phyloP scores from a whole-genome alignment of 2,888 invertebrate genomes.

The Hemaris fuciformis region DNA sequence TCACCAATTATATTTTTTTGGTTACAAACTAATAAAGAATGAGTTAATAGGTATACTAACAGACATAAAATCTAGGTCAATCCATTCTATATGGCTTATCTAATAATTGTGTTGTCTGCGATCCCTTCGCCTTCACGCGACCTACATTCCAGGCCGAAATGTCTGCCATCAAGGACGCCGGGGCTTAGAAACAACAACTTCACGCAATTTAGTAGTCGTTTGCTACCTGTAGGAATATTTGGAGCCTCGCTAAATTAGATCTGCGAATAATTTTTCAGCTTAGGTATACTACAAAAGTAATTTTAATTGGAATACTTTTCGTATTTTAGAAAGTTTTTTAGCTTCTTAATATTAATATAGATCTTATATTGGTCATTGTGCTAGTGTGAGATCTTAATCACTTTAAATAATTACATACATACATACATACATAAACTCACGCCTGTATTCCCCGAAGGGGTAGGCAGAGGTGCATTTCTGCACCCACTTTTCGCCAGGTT shows the following conservation, averaged over 20 bases:
- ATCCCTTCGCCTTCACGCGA: conserved; percentile 50
- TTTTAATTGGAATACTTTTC: background rate
- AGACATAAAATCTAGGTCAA: conserved; percentile 38
- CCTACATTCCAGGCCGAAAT: conserved; percentile 60
- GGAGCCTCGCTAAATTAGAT: background rate
- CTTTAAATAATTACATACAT: too few relatives aligned
- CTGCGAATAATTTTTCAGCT: background rate
- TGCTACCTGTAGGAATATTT: conserved; percentile 6
- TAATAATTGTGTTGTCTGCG: conserved; percentile 34
- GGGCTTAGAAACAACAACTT: conserved; percentile 28
- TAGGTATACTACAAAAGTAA: background rate
- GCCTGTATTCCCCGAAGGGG: too few relatives aligned
- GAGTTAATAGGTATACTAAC: conserved; percentile 17
- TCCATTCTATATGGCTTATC: conserved; percentile 31
- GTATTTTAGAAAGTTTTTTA: too few relatives aligned
- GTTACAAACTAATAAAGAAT: background rate
- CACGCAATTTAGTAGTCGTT: conserved; percentile 1
- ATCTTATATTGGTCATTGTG: too few relatives aligned
- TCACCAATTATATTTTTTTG: background rate
- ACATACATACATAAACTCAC: too few relatives aligned
- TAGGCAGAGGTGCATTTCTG: too few relatives aligned
- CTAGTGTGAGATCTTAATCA: too few relatives aligned
- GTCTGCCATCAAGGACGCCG: conserved; percentile 54
- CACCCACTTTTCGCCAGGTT: too few relatives aligned
- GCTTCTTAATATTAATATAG: too few relatives aligned